Evolutionary conservation across 92 coral and sea anemone genomes (phyloP).

Genomic region (Virgularia gustaviana): DNA sequence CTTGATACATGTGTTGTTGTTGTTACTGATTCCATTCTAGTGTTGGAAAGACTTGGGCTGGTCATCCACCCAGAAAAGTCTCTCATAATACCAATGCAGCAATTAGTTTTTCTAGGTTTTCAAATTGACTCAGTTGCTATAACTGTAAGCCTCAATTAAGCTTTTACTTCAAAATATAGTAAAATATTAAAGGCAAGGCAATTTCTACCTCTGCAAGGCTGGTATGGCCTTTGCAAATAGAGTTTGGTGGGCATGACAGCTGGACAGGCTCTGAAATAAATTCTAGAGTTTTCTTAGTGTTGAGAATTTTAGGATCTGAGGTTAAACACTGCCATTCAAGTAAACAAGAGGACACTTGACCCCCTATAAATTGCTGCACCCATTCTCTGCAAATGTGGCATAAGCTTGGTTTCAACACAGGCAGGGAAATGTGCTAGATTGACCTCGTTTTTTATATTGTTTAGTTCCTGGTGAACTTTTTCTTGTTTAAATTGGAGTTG

Average conservation of each 20-base stretch:
- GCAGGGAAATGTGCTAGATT: not conserved
- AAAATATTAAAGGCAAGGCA: not conserved
- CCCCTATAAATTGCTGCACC: not conserved
- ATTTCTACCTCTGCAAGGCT: conserved; percentile 30
- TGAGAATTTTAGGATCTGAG: conserved; percentile 16
- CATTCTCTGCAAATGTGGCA: not conserved
- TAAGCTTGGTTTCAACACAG: not conserved
- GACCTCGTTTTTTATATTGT: not conserved
- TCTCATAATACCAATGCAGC: conserved; percentile 31
- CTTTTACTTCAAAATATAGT: no score
- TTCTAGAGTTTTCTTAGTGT: conserved; percentile 22
- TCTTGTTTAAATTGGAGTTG: no score
- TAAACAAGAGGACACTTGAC: not conserved
- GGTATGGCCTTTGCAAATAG: not conserved
- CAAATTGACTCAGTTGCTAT: conserved; percentile 35
- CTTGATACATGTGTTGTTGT: conserved; percentile 49
- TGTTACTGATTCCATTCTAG: conserved; percentile 41
- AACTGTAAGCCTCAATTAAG: conserved; percentile 39
- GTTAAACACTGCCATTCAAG: conserved; percentile 7
- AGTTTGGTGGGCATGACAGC: not conserved
- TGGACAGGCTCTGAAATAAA: not conserved
- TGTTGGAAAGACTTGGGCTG: conserved; percentile 43
- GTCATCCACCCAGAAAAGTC: conserved; percentile 49
- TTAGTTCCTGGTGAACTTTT: conserved; percentile 2
- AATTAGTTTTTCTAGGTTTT: conserved; percentile 41